These are phyloP conservation scores for Watsonalla binaria DNA, from an alignment of 2,888 invertebrate species.

Conservation along the genomic window DNA sequence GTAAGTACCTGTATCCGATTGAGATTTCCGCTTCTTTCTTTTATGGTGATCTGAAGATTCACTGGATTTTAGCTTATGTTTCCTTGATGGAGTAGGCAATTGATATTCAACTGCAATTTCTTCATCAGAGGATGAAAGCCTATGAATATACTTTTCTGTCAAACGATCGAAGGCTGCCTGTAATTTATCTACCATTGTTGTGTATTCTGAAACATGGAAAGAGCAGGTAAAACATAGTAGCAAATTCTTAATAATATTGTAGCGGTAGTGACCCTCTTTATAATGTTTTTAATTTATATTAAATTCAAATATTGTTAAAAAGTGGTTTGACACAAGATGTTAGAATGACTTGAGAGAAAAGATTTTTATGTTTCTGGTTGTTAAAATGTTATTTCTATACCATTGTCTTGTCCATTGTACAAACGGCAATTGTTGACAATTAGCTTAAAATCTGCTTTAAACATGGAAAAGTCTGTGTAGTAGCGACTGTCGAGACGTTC, in stretches of 20 bases:
- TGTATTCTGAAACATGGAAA: conserved; percentile 82
- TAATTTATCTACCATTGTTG: conserved; percentile 91
- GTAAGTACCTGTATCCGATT: conserved; percentile 45
- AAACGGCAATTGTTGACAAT: conserved; percentile 95
- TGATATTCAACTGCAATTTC: conserved; percentile 84
- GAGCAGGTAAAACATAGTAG: background rate
- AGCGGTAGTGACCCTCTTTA: too few relatives aligned
- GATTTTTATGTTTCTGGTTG: too few relatives aligned
- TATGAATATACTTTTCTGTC: conserved; percentile 89
- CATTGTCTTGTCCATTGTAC: conserved; percentile 96
- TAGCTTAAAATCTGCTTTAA: conserved; percentile 92
- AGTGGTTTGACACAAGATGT: too few relatives aligned
- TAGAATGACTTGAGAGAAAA: too few relatives aligned
- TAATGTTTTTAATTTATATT: too few relatives aligned
- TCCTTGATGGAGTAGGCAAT: conserved; percentile 67
- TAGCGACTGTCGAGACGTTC: conserved; percentile 89
- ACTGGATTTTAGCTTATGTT: conserved; percentile 61
- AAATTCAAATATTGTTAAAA: too few relatives aligned
- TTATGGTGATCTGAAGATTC: conserved; percentile 59
- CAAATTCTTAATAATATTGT: too few relatives aligned
- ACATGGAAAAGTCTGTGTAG: conserved; percentile 88
- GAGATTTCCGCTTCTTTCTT: conserved; percentile 62
- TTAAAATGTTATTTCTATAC: conserved; percentile 65
- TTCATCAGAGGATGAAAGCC: conserved; percentile 88
- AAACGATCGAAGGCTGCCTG: conserved; percentile 89